Evolutionary conservation across 2,797 vertebrate species (phyloP).

Genomic region (Clarias platycephalus): DNA sequence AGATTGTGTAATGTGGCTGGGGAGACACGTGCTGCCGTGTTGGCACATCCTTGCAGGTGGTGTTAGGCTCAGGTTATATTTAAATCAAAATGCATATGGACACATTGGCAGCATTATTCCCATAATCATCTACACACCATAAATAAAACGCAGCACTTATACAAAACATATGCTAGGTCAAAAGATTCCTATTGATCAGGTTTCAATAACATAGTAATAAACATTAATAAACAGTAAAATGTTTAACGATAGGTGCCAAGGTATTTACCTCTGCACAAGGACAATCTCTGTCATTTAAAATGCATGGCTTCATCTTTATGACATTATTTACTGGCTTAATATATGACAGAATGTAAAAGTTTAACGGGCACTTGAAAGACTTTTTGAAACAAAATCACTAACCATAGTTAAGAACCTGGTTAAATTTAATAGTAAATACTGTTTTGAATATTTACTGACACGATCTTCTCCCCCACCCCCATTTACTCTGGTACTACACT

Average conservation of each 20-base stretch:
- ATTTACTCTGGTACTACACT: background rate
- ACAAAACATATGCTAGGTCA: background rate
- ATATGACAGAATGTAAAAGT: background rate
- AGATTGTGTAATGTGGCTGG: background rate
- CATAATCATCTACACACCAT: background rate
- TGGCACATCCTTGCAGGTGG: slow-evolving; percentile 9
- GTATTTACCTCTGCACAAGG: background rate
- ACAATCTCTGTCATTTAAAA: background rate
- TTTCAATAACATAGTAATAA: no score
- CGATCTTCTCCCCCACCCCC: background rate
- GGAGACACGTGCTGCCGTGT: background rate
- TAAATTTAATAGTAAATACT: background rate
- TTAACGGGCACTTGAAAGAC: background rate
- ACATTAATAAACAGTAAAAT: background rate
- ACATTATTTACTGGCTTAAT: background rate
- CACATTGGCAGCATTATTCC: background rate
- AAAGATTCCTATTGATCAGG: background rate
- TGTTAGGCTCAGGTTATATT: background rate
- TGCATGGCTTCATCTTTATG: background rate
- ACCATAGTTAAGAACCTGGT: background rate
- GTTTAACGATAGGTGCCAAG: background rate
- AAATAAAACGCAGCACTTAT: background rate
- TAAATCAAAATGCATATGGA: slow-evolving; percentile 2
- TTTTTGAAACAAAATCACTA: background rate
- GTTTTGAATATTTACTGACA: background rate